Conservation (phyloP, 2,888 invertebrate genomes). For the Drosophila paramelanica region DNA sequence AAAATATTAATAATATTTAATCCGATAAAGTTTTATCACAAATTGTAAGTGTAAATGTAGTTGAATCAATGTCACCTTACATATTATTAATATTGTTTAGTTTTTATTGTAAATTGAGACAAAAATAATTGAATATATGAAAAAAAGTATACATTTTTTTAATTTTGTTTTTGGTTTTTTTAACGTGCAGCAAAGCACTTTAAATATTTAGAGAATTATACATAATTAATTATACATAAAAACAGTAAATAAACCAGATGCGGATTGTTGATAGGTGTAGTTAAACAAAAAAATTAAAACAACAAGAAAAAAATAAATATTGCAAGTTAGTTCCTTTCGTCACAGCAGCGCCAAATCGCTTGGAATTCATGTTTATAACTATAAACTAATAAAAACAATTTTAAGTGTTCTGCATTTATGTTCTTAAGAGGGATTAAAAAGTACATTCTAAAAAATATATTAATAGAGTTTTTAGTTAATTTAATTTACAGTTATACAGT, state of each 20-base stretch:
- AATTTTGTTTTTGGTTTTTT: not conserved
- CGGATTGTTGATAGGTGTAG: conserved; percentile 9
- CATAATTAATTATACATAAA: not conserved
- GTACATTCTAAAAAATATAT: conserved; percentile 1
- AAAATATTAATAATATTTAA: conserved; percentile 13
- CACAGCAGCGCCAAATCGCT: not conserved
- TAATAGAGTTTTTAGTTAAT: conserved; percentile 13
- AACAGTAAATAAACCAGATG: not conserved
- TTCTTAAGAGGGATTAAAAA: conserved; percentile 31
- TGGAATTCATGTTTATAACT: conserved; percentile 4
- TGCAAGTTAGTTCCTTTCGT: conserved; percentile 18
- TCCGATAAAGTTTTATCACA: not conserved
- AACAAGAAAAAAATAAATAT: not conserved
- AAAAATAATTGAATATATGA: conserved; percentile 2
- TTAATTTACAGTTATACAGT: conserved; percentile 23
- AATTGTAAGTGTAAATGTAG: not conserved
- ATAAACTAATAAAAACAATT: conserved; percentile 3
- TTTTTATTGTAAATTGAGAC: not conserved
- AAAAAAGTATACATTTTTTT: not conserved
- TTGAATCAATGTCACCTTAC: not conserved
- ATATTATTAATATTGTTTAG: not conserved
- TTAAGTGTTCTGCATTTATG: conserved; percentile 7
- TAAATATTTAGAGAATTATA: conserved; percentile 6
- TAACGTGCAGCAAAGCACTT: not conserved
- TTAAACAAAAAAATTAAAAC: not conserved